Evolutionary conservation across 2,113 vertebrate genomes (phyloP).

Genomic region (Rutilus rutilus): DNA sequence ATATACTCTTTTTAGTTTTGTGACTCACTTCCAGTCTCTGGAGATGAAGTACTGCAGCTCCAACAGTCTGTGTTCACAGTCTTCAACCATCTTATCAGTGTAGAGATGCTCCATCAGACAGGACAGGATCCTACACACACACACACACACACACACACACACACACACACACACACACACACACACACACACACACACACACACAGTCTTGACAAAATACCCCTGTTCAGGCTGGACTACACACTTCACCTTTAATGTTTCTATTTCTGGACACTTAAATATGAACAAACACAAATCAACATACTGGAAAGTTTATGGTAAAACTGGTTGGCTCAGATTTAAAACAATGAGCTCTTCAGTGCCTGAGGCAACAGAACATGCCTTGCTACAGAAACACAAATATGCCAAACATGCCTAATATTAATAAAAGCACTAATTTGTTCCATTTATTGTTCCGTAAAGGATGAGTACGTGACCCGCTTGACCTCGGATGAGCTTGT

Average conservation of each 20-base stretch:
- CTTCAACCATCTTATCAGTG: slow-evolving; percentile 92
- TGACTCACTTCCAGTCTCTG: slow-evolving; percentile 88
- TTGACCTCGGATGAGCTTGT: too few species aligned
- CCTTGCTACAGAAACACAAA: neutral
- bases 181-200: slow-evolving; percentile 1
- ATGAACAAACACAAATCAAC: neutral
- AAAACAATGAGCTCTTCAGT: neutral
- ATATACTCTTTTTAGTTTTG: neutral
- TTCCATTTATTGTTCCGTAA: too few species aligned
- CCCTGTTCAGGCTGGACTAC: neutral
- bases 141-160: slow-evolving; percentile 7
- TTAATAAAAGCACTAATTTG: neutral
- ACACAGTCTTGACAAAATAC: neutral
- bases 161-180: slow-evolving; percentile 4
- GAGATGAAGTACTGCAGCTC: slow-evolving; percentile 97
- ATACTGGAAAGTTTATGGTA: neutral
- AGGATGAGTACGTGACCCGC: too few species aligned
- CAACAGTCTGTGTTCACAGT: slow-evolving; percentile 91
- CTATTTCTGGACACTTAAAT: neutral
- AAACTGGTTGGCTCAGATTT: neutral
- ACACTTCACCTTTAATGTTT: neutral
- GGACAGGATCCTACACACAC: slow-evolving; percentile 82
- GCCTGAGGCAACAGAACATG: neutral
- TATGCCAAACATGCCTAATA: neutral
- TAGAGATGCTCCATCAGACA: slow-evolving; percentile 92